phyloP scores from a whole-genome alignment of 2,113 vertebrate genomes.

The Callionymus lyra region DNA sequence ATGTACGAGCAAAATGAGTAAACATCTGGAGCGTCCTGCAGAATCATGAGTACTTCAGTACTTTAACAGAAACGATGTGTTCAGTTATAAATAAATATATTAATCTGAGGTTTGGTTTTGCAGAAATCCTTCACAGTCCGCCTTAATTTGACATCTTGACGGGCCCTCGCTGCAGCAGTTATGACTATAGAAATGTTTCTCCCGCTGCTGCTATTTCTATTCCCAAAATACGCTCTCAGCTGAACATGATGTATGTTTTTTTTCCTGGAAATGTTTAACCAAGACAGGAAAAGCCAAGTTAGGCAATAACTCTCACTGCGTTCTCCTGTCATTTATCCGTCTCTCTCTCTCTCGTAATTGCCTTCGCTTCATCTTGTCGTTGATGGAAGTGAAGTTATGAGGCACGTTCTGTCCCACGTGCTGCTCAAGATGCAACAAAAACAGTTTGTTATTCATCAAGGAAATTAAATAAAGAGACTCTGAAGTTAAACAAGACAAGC shows the following conservation, averaged over 20 bases:
- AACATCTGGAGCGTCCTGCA: too few relatives aligned
- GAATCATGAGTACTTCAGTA: too few relatives aligned
- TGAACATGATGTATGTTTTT: slow-evolving; percentile 45
- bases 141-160: background rate
- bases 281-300: slow-evolving; percentile 38
- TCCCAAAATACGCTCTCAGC: slow-evolving; percentile 43
- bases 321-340: slow-evolving; percentile 2
- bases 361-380: slow-evolving; percentile 4
- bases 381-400: too few relatives aligned
- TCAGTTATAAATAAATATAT: too few relatives aligned
- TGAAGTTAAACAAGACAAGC: too few relatives aligned
- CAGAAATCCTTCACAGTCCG: slow-evolving; percentile 22
- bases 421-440: too few relatives aligned
- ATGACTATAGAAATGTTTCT: slow-evolving; percentile 40
- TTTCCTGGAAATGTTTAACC: slow-evolving; percentile 32
- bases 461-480: too few relatives aligned
- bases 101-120: slow-evolving; percentile 12
- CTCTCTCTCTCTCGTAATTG: background rate
- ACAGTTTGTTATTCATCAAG: too few relatives aligned
- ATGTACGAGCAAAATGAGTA: too few relatives aligned
- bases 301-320: slow-evolving; percentile 21
- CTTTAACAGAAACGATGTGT: too few relatives aligned
- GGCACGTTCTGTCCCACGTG: too few relatives aligned
- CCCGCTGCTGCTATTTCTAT: slow-evolving; percentile 24
- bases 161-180: slow-evolving; percentile 26